phyloP scores from a whole-genome alignment of 2,888 invertebrate species.

The Adela reaumurella region DNA sequence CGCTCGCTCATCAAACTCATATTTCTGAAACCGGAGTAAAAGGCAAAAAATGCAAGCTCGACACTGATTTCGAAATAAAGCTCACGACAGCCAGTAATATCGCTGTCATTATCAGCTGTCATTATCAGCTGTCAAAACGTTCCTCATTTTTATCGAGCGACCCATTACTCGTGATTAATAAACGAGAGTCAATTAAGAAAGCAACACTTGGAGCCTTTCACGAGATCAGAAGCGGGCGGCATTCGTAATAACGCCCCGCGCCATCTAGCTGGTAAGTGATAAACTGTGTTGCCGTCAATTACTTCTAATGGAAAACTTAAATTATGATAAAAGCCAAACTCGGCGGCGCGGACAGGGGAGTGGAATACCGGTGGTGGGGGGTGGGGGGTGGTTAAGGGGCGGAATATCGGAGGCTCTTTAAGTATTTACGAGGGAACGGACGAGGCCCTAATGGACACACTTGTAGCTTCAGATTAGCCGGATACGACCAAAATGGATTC shows the following conservation, averaged over 20 bases:
- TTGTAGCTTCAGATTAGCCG: neutral
- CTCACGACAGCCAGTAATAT: too few relatives aligned
- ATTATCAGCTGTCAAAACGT: too few relatives aligned
- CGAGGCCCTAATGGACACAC: neutral
- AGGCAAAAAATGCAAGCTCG: too few relatives aligned
- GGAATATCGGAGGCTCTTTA: neutral
- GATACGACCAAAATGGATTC: too few relatives aligned
- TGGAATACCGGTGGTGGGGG: too few relatives aligned
- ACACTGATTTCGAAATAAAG: too few relatives aligned
- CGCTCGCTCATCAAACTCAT: too few relatives aligned
- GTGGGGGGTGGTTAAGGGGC: too few relatives aligned
- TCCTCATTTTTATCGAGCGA: neutral
- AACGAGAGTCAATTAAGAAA: conserved; percentile 50
- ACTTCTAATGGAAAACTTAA: conserved; percentile 55
- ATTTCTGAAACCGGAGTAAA: too few relatives aligned
- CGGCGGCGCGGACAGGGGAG: conserved; percentile 17
- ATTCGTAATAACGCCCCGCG: conserved; percentile 35
- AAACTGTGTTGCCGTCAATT: conserved; percentile 56
- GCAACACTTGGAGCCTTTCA: conserved; percentile 32
- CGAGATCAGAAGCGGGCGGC: conserved; percentile 50
- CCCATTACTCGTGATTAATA: conserved; percentile 47
- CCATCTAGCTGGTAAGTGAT: conserved; percentile 34
- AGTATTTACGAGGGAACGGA: neutral
- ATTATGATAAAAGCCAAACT: conserved; percentile 54
- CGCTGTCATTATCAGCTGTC: too few relatives aligned